Evolutionary conservation across 1,140 invertebrate species (phyloP), one percentile per base, ranked within the genome.

Genomic region (Drosophila saltans): DNA sequence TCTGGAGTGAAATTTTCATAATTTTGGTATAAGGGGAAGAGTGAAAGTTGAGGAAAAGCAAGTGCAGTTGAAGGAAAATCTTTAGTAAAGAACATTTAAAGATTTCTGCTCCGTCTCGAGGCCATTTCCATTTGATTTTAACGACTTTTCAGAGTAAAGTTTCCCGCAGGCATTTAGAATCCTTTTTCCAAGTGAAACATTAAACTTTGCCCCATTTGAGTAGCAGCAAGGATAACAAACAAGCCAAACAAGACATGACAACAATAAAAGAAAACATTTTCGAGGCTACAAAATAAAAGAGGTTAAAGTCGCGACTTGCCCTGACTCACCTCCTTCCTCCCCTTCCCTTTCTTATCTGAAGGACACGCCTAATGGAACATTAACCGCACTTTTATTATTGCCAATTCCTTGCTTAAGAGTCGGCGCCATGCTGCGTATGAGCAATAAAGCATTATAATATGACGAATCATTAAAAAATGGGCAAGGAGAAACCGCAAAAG

Each of bases 231-330:
- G 59, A 76, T 75, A 75, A 76, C 76, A 26, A 52, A 52, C 45
- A 52, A 45, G 73, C 60, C 56, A 45, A 75, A 63, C 70, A 45
- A 33, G 55, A 76, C 55, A 56, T 52, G 66, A 56, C 66, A 43
- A 59, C 73, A 76, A 76, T 76, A 63, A 59, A 45, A 28, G 56
- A 60, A 76, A 69, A 70, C 60, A 70, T 70, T 76, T 69, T 16
- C 73, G 76, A 76, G 69, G 69, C 69, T 36, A n/a, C 66, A 2
- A 10, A 8, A 36, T 6, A 57, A 60, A 64, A 48, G 43, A 58
- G 33, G 33, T 36, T 36, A 36, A 36, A 36, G 33, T 36, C 6
- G 33, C 33, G 33, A 36, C 33, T 36, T 36, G 0, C 33, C 33
- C 3, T 24, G 45, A 26, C 21, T 26, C 3, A 48, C 21, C 9